A percentile compares a stretch with the other conserved stretches of the same genome.
phyloP scores from a whole-genome alignment of 2,797 vertebrate genomes.

The Discoglossus pictus region DNA sequence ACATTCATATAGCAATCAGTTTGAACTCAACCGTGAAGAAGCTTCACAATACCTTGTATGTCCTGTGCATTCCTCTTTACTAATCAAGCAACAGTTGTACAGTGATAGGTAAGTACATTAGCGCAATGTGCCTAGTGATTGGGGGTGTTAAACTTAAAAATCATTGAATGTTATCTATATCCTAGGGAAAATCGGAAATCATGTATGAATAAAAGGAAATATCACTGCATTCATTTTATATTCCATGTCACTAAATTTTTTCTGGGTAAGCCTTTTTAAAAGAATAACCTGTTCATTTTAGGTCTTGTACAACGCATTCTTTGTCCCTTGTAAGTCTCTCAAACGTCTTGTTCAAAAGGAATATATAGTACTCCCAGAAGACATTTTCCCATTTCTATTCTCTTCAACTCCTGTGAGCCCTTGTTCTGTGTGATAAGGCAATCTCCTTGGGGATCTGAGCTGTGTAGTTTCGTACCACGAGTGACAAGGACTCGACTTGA shows the following conservation, averaged over 20 bases:
- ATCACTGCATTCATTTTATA: constrained; percentile 64
- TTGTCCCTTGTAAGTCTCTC: constrained; percentile 80
- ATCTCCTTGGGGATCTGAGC: constrained; percentile 84
- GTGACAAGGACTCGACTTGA: constrained; percentile 86
- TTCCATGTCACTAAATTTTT: constrained; percentile 65
- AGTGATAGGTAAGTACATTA: no score
- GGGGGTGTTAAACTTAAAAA: no score
- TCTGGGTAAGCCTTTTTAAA: constrained; percentile 68
- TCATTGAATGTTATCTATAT: constrained; percentile 33
- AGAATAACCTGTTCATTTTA: constrained; percentile 71
- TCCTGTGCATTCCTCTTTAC: no score
- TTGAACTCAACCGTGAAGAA: no score
- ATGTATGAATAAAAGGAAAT: constrained; percentile 57
- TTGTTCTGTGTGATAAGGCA: constrained; percentile 83
- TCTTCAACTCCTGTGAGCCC: constrained; percentile 79
- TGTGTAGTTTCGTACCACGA: constrained; percentile 81
- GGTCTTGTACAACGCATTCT: constrained; percentile 70
- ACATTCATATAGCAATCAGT: no score
- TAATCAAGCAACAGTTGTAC: no score
- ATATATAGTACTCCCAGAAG: constrained; percentile 81
- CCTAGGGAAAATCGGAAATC: constrained; percentile 58
- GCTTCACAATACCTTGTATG: no score
- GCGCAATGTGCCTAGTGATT: no score
- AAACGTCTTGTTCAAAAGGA: constrained; percentile 83
- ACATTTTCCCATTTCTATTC: constrained; percentile 83